Evolutionary conservation across 2,888 invertebrate species (phyloP), one percentile per base, ranked within the genome.

Genomic region (Ophonus ardosiacus): DNA sequence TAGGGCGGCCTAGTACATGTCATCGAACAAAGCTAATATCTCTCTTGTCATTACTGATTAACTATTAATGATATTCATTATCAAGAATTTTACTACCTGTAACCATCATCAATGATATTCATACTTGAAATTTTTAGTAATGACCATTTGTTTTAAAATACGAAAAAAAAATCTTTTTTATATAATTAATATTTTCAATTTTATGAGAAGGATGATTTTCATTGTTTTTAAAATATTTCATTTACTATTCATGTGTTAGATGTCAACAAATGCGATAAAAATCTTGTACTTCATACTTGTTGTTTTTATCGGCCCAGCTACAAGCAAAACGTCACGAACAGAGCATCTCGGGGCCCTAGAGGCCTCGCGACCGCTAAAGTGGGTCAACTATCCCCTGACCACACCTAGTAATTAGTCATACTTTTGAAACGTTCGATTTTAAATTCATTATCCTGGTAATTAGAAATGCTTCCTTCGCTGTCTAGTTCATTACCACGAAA

Each of bases 361-460:
- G 74, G 21, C 43, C 21, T 8, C 43, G 51, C 51, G 74, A 40
- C 71, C 71, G 17, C 71, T 1, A 38, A 71, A 71, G 17, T 71
- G 71, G 40, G 71, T 38, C 43, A 71, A 6, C 40, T 7, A 38
- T 6, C 7, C 71, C 17, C 21, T 15, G 51, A 17, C 38, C 51
- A 51, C 74, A 74, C 74, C 74, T 10, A 2, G 17, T 21, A 74
- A 74, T 74, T 74, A 74, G 74, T 51, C 43, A 51, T 51, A 18
- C 71, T 38, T n/a, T 40, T 17, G 21, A 51, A 51, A 43, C 74
- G 10, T 74, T 56, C 74, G 74, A 74, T 74, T 51, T 43, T 43
- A 43, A 74, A 74, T 74, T 40, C 18, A 74, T 74, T 51, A 51
- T 74, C 3, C 51, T 43, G 43, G 7, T 74, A 74, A 74, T 74